Evolutionary conservation across 2,113 vertebrate genomes (phyloP).

Genomic region (Prionailurus viverrinus): DNA sequence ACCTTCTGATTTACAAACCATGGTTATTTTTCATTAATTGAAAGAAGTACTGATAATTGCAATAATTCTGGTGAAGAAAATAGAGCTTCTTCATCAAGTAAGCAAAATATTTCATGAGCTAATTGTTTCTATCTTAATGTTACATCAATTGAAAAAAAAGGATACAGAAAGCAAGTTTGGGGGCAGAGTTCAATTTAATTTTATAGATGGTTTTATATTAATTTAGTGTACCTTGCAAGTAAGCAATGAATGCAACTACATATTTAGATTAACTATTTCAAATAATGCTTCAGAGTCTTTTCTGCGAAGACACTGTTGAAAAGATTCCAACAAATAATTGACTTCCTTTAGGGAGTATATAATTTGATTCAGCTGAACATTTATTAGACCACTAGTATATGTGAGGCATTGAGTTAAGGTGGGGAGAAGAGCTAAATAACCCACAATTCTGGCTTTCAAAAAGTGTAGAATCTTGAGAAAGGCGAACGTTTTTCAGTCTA

Average conservation of each 20-base stretch:
- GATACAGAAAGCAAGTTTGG: constrained; percentile 79
- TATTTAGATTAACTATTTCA: constrained; percentile 84
- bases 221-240: constrained; percentile 77
- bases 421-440: not conserved
- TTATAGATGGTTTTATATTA: constrained; percentile 77
- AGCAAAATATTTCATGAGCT: constrained; percentile 75
- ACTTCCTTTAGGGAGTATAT: not conserved
- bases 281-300: constrained; percentile 79
- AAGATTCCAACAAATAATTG: not conserved
- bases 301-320: constrained; percentile 65
- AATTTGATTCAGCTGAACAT: not conserved
- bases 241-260: constrained; percentile 81
- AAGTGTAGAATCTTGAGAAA: constrained; percentile 37
- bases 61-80: constrained; percentile 64
- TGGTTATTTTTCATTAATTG: constrained; percentile 75
- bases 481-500: not conserved
- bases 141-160: constrained; percentile 76
- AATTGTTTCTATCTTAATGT: constrained; percentile 71
- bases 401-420: not conserved
- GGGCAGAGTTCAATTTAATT: constrained; percentile 80
- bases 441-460: not conserved
- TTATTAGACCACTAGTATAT: not conserved
- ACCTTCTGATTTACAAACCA: constrained; percentile 57
- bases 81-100: constrained; percentile 6
- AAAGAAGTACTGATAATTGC: constrained; percentile 62